Evolutionary conservation across 1,140 invertebrate genomes (phyloP), one percentile per base, ranked within the genome.

Genomic region (Zaprionus africanus): DNA sequence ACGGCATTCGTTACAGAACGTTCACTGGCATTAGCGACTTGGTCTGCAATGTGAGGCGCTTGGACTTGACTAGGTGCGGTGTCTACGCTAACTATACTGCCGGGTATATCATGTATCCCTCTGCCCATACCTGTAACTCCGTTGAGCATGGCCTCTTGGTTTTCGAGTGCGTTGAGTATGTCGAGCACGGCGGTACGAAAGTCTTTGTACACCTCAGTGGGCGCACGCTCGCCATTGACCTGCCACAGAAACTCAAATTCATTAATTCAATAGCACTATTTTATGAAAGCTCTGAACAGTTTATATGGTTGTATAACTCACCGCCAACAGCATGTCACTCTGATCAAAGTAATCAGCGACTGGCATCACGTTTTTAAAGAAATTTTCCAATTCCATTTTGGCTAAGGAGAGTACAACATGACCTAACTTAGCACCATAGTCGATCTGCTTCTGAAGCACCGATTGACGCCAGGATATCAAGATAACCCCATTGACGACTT

Each of bases 281-380:
- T 34, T 34, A 11, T 9, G 31, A 2, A 3, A 7, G 4, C 9
- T 34, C 9, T 34, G 31, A 34, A 11, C 9, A 3, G 9, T 34
- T 11, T 34, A 3, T 34, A 34, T 34, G 2, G 31, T 34, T 34
- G 9, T 34, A 34, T 34, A 34, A 94, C 94, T 96, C 93, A 97
- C 97, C 93, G 96, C 95, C 74, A 96, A 93, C 17, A 98, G 94
- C 94, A 97, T 96, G 83, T 96, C 96, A 87, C 95, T 96, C 92
- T 97, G 97, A 92, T 98, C 97, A 92, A 97, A 97, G 93, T 97
- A 97, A 90, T 98, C 97, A 0, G 96, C 96, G 6, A 98, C 97
- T 0, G 97, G 97, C 94, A 97, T 97, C 22, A 97, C 97, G 90
- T 97, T 97, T 91, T 96, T 96, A 86, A 96, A 97, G 94, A 98